Base-by-base conservation (phyloP, 2,888 invertebrate genomes). In the Drosophila pseudotakahashii region DNA sequence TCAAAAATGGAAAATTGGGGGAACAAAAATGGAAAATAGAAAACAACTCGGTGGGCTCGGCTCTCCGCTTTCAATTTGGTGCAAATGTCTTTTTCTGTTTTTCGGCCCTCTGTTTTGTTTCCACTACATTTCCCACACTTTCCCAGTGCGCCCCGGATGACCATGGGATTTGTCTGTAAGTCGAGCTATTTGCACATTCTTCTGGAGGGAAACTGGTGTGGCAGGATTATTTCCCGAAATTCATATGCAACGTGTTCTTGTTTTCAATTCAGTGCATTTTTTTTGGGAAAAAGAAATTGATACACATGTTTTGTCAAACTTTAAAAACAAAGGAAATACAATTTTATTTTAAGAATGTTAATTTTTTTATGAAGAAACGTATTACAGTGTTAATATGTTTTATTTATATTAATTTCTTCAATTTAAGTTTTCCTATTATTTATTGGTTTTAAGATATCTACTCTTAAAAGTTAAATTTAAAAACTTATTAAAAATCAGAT, bases 11-110 rank as follows among this genome's bases (percentile, higher is more conserved):
- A 13, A 11, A 30, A 47, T 14, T 14, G 6, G 23, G 42, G 19
- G 19, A 6, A 32, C 13, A 50, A 60, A 61, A 61, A 45, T 34
- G 5, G 62, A 60, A 45, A 45, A 9, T 53, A 19, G 19, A 19
- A 26, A 26, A 48, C 63, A 26, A 48, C 47, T 62, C 62, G 48
- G 63, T 62, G 62, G 62, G 34, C 62, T 62, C 47, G 62, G 34
- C 62, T 62, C 47, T 62, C 26, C 10, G 45, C 67, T 63, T 67
- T 67, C 68, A 66, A 66, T 52, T 53, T 66, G 52, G 66, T 66
- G 66, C 34, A 68, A 66, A 66, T 66, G 67, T 26, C 63, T 53
- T 39, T 47, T 66, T 66, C 39, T 47, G 45, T 19, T 36, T 39
- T 47, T 30, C 30, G 37, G 32, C n/a, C 67, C 53, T 41, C 16